Conservation (phyloP, 2,797 vertebrate species). For the Gila robusta region DNA sequence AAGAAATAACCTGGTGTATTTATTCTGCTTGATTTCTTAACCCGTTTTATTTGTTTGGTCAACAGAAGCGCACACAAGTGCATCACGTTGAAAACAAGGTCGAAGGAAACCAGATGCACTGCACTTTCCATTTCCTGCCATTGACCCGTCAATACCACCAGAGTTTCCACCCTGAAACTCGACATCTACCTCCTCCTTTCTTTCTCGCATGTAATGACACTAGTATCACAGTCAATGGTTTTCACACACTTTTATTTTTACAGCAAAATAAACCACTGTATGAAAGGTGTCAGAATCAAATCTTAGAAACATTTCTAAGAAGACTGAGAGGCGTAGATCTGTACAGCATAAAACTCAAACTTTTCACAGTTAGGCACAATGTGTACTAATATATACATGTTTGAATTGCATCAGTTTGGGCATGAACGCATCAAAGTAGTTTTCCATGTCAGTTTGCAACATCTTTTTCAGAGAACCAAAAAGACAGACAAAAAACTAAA, state of each 20-base stretch:
- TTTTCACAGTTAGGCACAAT: no score
- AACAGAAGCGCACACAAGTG: not conserved
- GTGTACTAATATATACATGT: not conserved
- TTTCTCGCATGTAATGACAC: not conserved
- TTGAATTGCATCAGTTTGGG: not conserved
- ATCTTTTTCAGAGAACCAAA: not conserved
- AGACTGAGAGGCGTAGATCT: not conserved
- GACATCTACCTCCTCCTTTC: not conserved
- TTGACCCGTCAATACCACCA: slow-evolving; percentile 25
- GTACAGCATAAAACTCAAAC: not conserved
- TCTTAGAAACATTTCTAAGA: not conserved
- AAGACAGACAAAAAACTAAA: not conserved
- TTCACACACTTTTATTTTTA: slow-evolving; percentile 12
- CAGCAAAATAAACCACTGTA: not conserved
- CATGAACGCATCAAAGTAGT: not conserved
- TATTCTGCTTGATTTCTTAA: not conserved
- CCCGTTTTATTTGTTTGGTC: slow-evolving; percentile 8
- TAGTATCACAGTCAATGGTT: not conserved
- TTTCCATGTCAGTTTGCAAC: not conserved
- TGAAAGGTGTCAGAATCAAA: not conserved
- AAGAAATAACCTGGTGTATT: not conserved
- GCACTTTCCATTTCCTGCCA: slow-evolving; percentile 45
- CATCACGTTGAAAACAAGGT: slow-evolving; percentile 8
- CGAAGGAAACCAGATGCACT: not conserved
- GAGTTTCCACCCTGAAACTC: slow-evolving; percentile 23